Evolutionary conservation across 1,140 invertebrate species (phyloP).

Genomic region (Maniola jurtina): DNA sequence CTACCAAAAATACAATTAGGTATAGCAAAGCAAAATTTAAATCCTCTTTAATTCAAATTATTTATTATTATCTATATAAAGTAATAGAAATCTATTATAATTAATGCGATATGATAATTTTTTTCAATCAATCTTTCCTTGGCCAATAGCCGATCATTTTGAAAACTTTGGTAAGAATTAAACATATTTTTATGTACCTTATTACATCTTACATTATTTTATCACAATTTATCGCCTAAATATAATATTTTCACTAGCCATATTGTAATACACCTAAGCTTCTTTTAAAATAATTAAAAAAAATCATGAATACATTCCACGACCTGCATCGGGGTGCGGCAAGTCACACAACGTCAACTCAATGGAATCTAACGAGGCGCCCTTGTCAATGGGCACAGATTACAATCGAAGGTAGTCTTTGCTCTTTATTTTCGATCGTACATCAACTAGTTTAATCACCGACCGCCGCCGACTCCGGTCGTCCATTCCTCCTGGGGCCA

Average conservation of each 20-base stretch:
- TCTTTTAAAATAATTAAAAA: too few relatives aligned
- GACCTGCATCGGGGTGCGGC: not conserved
- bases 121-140: not conserved
- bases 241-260: too few relatives aligned
- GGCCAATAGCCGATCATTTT: not conserved
- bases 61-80: too few relatives aligned
- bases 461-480: conserved; percentile 46
- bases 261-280: too few relatives aligned
- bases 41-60: too few relatives aligned
- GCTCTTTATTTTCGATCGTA: conserved; percentile 52
- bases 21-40: too few relatives aligned
- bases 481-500: conserved; percentile 54
- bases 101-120: too few relatives aligned
- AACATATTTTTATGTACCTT: too few relatives aligned
- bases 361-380: conserved; percentile 53
- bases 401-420: conserved; percentile 42
- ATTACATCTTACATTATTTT: too few relatives aligned
- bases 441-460: conserved; percentile 42
- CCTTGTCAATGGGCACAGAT: conserved; percentile 56
- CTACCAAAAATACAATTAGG: too few relatives aligned
- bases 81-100: too few relatives aligned
- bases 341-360: conserved; percentile 10
- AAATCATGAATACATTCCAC: not conserved
- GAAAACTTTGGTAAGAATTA: not conserved
- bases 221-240: too few relatives aligned